Base-by-base conservation (phyloP, 2,888 invertebrate genomes). In the Tinea pellionella region DNA sequence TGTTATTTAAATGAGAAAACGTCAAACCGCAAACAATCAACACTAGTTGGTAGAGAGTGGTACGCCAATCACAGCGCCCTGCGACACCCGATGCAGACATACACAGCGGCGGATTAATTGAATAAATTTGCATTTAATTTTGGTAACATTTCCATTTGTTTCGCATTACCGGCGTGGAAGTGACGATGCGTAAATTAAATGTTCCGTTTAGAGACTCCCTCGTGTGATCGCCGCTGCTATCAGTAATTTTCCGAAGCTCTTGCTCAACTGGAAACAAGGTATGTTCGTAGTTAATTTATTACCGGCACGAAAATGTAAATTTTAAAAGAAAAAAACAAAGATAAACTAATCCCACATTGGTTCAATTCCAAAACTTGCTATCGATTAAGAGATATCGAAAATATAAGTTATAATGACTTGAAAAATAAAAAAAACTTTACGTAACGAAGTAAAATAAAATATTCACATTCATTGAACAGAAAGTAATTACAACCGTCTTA, bases 121-220 rank as follows among this genome's bases (percentile, higher is more conserved):
- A 86, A 86, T 86, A 85, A 80, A 86, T 86, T 85, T 85, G 81
- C 85, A 86, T 85, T 70, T 72, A 73, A 81, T 80, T 70, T 69
- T 62, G 69, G 71, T 70, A 69, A 82, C 82, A 84, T 82, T 80
- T 77, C 77, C 80, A 84, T 85, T 84, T 82, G 78, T 84, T 81
- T 77, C 77, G 71, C 73, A 82, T 81, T 80, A 81, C 68, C 65
- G 66, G 63, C 66, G 65, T 63, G 63, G 62, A 62, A 62, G 62
- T 63, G 62, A 30, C 59, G 59, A 59, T 29, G 59, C 59, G 59
- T 59, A 47, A 59, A 59, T 59, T 59, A 43, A 59, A 43, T 43
- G 59, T 13, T 13, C 15, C 43, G 43, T 43, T 59, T 59, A 47
- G 59, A 18, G 53, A 18, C 19, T 24, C 24, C 53, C 53, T 24